Conservation (phyloP, 2,113 vertebrate species). For the Anolis carolinensis region DNA sequence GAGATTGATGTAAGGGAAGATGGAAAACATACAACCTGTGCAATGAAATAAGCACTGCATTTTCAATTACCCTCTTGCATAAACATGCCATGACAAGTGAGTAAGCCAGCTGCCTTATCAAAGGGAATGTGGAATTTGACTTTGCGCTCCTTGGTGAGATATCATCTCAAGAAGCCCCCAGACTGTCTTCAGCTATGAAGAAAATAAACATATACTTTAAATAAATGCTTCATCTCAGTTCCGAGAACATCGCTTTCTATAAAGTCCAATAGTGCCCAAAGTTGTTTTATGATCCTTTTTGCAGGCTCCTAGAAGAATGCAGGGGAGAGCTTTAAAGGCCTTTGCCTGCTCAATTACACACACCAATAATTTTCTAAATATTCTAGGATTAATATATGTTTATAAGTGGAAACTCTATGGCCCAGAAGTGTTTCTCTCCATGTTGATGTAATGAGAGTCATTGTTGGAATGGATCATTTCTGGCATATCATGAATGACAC, state of each 20-base stretch:
- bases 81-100: slow-evolving; percentile 26
- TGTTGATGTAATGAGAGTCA: background rate
- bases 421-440: background rate
- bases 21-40: slow-evolving; percentile 26
- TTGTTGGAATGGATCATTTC: background rate
- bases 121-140: slow-evolving; percentile 24
- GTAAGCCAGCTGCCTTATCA: background rate
- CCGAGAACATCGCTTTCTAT: background rate
- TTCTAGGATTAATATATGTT: background rate
- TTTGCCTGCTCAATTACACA: background rate
- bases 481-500: background rate
- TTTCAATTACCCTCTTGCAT: slow-evolving; percentile 11
- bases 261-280: background rate
- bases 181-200: slow-evolving; percentile 19
- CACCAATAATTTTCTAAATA: background rate
- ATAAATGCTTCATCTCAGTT: slow-evolving; percentile 5
- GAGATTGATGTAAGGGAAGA: slow-evolving; percentile 27
- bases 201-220: background rate
- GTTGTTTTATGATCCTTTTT: slow-evolving; percentile 8
- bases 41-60: slow-evolving; percentile 31
- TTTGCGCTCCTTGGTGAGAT: slow-evolving; percentile 11
- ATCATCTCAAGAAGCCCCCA: background rate
- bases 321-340: slow-evolving; percentile 3
- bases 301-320: background rate
- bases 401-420: background rate